Conservation (phyloP, 2,888 invertebrate species). For the Scaeva pyrastri region DNA sequence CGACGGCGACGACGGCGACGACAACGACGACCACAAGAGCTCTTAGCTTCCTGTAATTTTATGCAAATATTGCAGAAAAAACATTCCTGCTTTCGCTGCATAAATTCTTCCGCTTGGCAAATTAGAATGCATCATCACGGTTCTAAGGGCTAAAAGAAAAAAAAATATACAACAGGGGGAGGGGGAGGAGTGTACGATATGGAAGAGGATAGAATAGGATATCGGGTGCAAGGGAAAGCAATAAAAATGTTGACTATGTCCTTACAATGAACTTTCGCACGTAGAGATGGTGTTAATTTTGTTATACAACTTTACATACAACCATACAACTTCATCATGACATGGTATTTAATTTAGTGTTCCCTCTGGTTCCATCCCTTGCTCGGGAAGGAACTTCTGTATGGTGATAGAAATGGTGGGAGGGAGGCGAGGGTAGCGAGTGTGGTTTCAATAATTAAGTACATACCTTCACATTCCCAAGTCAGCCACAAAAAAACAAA, state of each 20-base stretch:
- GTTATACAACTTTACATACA: not conserved
- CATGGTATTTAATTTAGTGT: conserved; percentile 25
- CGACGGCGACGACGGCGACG: no score
- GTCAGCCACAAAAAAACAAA: not conserved
- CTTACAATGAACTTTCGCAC: conserved; percentile 47
- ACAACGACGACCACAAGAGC: conserved; percentile 38
- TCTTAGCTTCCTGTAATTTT: conserved; percentile 63
- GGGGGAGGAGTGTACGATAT: not conserved
- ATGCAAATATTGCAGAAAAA: conserved; percentile 64
- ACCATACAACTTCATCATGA: not conserved
- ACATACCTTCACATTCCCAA: conserved; percentile 25
- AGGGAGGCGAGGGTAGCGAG: conserved; percentile 7
- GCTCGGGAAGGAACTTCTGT: no score
- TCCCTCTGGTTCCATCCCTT: no score
- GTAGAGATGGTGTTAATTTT: conserved; percentile 52
- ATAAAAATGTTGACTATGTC: conserved; percentile 48
- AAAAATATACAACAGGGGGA: not conserved
- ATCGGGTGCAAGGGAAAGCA: conserved; percentile 27
- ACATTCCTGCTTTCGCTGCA: conserved; percentile 46
- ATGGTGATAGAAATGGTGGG: no score
- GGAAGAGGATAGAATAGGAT: not conserved
- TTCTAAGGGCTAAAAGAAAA: not conserved
- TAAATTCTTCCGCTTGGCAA: conserved; percentile 57
- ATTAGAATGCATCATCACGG: conserved; percentile 56
- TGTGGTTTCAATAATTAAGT: conserved; percentile 58